phyloP scores from a whole-genome alignment of 1,140 invertebrate species.

The Cherax quadricarinatus region DNA sequence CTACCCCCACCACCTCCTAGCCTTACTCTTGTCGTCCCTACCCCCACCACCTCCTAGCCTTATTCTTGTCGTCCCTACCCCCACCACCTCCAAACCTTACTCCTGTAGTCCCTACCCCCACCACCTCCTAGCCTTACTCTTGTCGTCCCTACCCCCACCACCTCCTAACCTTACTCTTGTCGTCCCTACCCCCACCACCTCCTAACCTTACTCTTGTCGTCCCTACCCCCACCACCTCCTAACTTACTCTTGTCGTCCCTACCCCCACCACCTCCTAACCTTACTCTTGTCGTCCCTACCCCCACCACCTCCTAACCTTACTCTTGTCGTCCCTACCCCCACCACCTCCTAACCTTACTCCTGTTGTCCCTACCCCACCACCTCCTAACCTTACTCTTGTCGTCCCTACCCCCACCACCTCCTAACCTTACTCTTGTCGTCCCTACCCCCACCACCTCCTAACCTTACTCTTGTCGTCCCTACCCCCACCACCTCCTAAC shows the following conservation, averaged over 20 bases:
- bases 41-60: neutral
- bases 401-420: conserved; percentile 15
- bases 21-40: neutral
- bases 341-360: neutral
- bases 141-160: no score
- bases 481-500: no score
- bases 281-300: neutral
- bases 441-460: conserved; percentile 16
- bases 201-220: no score
- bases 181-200: no score
- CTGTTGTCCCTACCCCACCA: neutral
- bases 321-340: conserved; percentile 19
- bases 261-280: no score
- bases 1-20: neutral
- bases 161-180: no score
- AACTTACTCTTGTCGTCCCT: no score
- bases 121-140: no score
- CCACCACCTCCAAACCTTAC: neutral
- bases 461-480: neutral
- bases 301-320: no score
- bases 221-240: no score
- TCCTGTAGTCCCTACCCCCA: no score
- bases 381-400: neutral
- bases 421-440: neutral
- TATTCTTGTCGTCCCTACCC: neutral